Evolutionary conservation across 2,888 invertebrate genomes (phyloP).

Genomic region (Zeuzera pyrina): DNA sequence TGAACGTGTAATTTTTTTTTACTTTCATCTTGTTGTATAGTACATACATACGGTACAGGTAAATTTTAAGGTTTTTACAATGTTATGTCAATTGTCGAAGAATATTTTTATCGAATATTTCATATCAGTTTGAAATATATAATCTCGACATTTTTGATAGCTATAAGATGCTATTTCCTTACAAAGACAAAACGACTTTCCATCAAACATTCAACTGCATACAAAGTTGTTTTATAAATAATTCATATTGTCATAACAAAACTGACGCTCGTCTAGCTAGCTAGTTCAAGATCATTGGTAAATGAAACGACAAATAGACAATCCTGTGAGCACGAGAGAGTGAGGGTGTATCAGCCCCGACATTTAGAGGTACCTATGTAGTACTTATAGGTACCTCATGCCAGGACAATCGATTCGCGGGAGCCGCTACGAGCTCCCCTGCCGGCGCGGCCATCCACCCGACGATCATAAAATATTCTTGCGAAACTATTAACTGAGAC

Average conservation of each 20-base stretch:
- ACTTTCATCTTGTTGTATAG: no score
- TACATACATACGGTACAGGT: no score
- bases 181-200: no score
- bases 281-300: constrained; percentile 40
- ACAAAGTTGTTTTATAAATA: constrained; percentile 25
- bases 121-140: no score
- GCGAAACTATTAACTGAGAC: constrained; percentile 10
- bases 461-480: constrained; percentile 14
- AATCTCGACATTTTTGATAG: no score
- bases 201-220: no score
- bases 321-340: constrained; percentile 29
- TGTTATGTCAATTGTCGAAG: no score
- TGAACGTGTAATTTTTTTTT: no score
- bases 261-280: constrained; percentile 11
- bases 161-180: no score
- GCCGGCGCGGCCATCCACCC: constrained; percentile 33
- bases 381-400: constrained; percentile 13
- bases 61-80: no score
- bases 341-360: constrained; percentile 39
- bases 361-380: constrained; percentile 18
- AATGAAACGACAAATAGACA: constrained; percentile 37
- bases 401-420: constrained; percentile 61
- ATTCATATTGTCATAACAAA: constrained; percentile 33
- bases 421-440: constrained; percentile 40
- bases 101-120: no score